phyloP scores from a whole-genome alignment of 2,113 vertebrate genomes.

The Ctenomys sociabilis region DNA sequence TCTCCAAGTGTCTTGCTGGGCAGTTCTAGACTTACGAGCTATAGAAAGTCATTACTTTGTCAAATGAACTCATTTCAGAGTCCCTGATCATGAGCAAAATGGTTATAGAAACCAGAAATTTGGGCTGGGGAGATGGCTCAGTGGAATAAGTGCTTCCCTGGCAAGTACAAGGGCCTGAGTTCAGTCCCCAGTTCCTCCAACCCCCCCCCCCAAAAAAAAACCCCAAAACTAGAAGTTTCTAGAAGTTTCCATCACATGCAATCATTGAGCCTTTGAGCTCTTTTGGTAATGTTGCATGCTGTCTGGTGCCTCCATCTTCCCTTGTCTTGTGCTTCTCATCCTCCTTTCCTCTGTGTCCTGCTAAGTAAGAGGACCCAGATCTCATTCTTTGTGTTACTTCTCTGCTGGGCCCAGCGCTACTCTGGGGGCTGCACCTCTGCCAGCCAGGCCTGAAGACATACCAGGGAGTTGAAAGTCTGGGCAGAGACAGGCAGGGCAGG shows the following conservation, averaged over 20 bases:
- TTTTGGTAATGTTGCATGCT: not conserved
- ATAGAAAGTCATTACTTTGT: not conserved
- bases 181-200: too few relatives aligned
- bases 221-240: not conserved
- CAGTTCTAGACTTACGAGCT: not conserved
- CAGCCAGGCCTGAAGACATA: not conserved
- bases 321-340: not conserved
- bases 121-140: too few relatives aligned
- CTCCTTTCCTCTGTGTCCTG: not conserved
- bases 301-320: not conserved
- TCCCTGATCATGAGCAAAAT: not conserved
- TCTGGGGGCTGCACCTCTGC: not conserved
- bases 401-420: not conserved
- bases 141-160: too few relatives aligned
- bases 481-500: not conserved
- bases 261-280: not conserved
- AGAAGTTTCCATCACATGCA: accelerated
- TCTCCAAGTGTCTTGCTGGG: not conserved
- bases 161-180: too few relatives aligned
- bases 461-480: accelerated
- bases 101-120: not conserved
- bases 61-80: not conserved
- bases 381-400: accelerated
- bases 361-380: not conserved
- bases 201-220: too few relatives aligned